Conservation (phyloP, 2,113 vertebrate genomes). For the Larimichthys polyactis region DNA sequence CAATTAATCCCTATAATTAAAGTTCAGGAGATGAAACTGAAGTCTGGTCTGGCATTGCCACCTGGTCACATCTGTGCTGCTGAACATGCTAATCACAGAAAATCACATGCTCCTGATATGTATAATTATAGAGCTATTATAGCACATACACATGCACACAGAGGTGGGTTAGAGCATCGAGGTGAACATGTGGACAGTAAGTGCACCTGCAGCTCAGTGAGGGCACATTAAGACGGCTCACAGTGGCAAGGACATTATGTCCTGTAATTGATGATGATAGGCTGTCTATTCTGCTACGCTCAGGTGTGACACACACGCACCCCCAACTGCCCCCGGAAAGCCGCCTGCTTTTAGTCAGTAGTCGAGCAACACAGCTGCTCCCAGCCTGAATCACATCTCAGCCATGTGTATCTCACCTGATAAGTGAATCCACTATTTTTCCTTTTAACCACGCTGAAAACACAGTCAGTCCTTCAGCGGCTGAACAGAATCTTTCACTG, state of each 20-base stretch:
- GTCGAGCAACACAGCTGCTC: conserved; percentile 31
- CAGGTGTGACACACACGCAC: conserved; percentile 30
- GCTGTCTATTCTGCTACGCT: conserved; percentile 30
- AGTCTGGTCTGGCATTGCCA: not conserved
- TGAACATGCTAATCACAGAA: conserved; percentile 30
- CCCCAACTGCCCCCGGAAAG: not conserved
- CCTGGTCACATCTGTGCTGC: not conserved
- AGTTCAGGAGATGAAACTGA: conserved; percentile 1
- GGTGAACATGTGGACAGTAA: conserved; percentile 41
- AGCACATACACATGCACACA: not conserved
- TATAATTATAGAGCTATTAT: not conserved
- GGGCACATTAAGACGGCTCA: conserved; percentile 26
- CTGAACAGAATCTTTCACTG: conserved; percentile 11
- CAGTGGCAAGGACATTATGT: conserved; percentile 54
- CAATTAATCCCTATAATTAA: not conserved
- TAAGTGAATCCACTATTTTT: conserved; percentile 26
- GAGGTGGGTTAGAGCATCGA: conserved; percentile 13
- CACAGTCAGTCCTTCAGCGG: conserved; percentile 32
- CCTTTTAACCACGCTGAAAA: conserved; percentile 6
- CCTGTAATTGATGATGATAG: conserved; percentile 59
- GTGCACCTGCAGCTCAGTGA: not conserved
- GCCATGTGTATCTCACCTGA: conserved; percentile 52
- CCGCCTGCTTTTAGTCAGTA: conserved; percentile 41
- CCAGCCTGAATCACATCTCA: conserved; percentile 36
- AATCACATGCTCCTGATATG: not conserved